Conservation (phyloP, 2,888 invertebrate genomes). For the Cephonodes hylas region DNA sequence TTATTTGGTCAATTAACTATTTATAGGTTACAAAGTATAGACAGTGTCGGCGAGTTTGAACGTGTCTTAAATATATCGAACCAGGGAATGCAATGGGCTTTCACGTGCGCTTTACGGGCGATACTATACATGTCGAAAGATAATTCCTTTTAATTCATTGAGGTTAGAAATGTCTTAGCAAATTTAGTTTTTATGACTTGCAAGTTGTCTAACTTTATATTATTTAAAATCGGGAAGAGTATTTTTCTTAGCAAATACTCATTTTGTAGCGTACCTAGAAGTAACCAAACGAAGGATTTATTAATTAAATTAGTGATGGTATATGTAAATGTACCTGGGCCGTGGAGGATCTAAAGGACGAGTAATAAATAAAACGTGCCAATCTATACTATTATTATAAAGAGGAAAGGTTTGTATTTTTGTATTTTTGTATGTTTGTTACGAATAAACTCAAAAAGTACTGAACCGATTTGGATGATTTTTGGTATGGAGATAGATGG, state of each 20-base stretch:
- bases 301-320: background rate
- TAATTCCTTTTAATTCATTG: background rate
- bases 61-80: background rate
- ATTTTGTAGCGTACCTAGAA: too few relatives aligned
- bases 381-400: too few relatives aligned
- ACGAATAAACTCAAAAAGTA: too few relatives aligned
- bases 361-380: background rate
- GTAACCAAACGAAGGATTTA: background rate
- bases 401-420: too few relatives aligned
- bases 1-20: constrained; percentile 6
- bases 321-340: background rate
- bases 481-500: too few relatives aligned
- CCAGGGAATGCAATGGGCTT: background rate
- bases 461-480: too few relatives aligned
- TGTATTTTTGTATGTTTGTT: too few relatives aligned
- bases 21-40: background rate
- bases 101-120: background rate
- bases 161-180: background rate
- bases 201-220: too few relatives aligned
- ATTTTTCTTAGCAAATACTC: background rate
- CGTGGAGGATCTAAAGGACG: background rate
- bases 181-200: too few relatives aligned
- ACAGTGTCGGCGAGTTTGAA: background rate
- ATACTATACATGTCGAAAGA: background rate
- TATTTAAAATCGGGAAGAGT: too few relatives aligned